A percentile compares a stretch with the other conserved stretches of the same genome.
Evolutionary conservation across 2,888 invertebrate species (phyloP).

Genomic region (Caenorhabditis uteleia): DNA sequence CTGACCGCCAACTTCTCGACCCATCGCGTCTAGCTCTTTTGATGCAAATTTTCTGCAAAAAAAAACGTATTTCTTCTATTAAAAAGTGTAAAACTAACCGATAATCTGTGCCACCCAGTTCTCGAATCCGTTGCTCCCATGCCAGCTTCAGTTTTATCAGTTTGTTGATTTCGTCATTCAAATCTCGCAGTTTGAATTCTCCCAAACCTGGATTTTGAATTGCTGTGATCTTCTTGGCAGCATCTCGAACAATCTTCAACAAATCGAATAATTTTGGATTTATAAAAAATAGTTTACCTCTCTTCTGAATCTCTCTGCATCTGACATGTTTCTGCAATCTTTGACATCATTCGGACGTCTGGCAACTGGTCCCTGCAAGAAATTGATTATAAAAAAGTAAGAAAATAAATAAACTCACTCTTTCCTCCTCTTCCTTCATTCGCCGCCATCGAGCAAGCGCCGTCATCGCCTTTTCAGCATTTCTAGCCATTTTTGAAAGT

Average conservation of each 20-base stretch:
- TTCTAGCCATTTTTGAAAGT: slow-evolving; percentile 78
- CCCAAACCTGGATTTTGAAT: slow-evolving; percentile 94
- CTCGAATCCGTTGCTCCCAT: slow-evolving; percentile 95
- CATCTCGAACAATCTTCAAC: slow-evolving; percentile 85
- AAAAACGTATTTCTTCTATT: background rate
- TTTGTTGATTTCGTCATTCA: slow-evolving; percentile 99
- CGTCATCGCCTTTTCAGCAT: slow-evolving; percentile 98
- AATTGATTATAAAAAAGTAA: background rate
- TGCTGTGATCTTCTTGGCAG: slow-evolving; percentile 96
- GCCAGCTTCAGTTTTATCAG: slow-evolving; percentile 81
- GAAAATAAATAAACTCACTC: slow-evolving; percentile 23
- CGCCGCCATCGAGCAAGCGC: slow-evolving; percentile 97
- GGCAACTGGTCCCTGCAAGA: slow-evolving; percentile 60
- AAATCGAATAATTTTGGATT: background rate
- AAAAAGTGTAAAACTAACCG: slow-evolving; percentile 44
- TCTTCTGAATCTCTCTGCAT: slow-evolving; percentile 82
- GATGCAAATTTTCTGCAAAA: slow-evolving; percentile 63
- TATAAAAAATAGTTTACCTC: slow-evolving; percentile 77
- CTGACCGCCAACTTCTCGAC: slow-evolving; percentile 95
- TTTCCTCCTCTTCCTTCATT: slow-evolving; percentile 85
- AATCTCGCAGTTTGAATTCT: slow-evolving; percentile 93
- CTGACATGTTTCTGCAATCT: slow-evolving; percentile 87
- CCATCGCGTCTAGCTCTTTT: slow-evolving; percentile 83
- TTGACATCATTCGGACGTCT: slow-evolving; percentile 76
- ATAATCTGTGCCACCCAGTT: slow-evolving; percentile 89